phyloP scores from a whole-genome alignment of 2,113 vertebrate species.

The Alouatta palliata region DNA sequence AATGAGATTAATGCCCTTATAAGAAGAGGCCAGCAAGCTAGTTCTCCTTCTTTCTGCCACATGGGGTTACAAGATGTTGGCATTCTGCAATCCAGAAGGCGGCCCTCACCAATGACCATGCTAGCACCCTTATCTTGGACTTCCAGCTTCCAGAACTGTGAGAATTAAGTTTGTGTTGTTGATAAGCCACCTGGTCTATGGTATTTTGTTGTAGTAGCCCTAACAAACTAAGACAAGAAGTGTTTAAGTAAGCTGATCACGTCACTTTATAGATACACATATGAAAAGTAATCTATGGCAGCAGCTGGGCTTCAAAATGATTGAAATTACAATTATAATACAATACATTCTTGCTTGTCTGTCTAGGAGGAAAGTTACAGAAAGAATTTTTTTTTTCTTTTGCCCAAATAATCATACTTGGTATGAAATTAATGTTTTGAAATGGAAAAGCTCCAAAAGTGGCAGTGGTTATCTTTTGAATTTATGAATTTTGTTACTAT shows the following conservation, averaged over 20 bases:
- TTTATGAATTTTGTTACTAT: constrained; percentile 17
- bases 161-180: not conserved
- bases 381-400: constrained; percentile 24
- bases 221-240: not conserved
- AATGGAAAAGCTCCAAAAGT: constrained; percentile 56
- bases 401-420: constrained; percentile 16
- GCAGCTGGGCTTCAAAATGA: constrained; percentile 33
- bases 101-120: not conserved
- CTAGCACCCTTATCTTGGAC: no score
- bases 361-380: constrained; percentile 40
- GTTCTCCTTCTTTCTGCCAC: not conserved
- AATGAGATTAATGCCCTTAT: no score
- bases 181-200: not conserved
- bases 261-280: constrained; percentile 28
- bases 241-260: not conserved
- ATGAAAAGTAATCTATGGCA: not conserved
- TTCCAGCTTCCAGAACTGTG: not conserved
- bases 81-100: not conserved
- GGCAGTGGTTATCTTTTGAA: constrained; percentile 57
- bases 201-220: not conserved
- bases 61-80: not conserved
- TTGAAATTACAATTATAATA: constrained; percentile 29
- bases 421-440: constrained; percentile 60
- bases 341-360: not conserved
- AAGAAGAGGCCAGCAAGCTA: not conserved